Percentiles rank a stretch among this genome's conserved stretches.
Evolutionary conservation across 2,888 invertebrate genomes (phyloP).

Genomic region (Eupeodes latifasciatus): DNA sequence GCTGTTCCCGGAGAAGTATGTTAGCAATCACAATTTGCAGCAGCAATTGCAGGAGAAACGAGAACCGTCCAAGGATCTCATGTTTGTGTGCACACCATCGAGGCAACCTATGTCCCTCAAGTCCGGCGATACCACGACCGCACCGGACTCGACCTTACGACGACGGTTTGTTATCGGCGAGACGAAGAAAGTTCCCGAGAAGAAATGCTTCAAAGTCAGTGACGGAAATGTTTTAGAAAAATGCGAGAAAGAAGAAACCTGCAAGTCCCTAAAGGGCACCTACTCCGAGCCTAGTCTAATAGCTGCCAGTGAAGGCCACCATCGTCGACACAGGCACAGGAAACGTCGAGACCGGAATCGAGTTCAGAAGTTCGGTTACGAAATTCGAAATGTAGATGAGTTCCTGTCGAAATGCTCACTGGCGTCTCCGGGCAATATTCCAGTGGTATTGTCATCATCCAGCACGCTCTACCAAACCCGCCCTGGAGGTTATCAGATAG

Average conservation of each 20-base stretch:
- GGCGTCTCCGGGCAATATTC: constrained; percentile 92
- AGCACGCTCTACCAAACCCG: constrained; percentile 90
- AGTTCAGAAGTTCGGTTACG: constrained; percentile 88
- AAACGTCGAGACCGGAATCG: constrained; percentile 83
- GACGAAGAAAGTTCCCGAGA: constrained; percentile 59
- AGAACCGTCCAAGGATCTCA: constrained; percentile 81
- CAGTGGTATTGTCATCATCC: constrained; percentile 91
- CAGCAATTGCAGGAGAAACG: constrained; percentile 81
- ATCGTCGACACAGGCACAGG: constrained; percentile 82
- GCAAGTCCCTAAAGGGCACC: constrained; percentile 81
- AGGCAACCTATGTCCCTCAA: constrained; percentile 80
- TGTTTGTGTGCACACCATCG: constrained; percentile 83
- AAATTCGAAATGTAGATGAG: constrained; percentile 91
- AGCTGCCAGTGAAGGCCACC: constrained; percentile 82
- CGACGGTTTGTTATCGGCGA: constrained; percentile 66
- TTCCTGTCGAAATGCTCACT: constrained; percentile 92
- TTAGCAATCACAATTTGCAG: constrained; percentile 83
- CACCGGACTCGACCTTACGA: constrained; percentile 75
- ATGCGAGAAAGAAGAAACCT: constrained; percentile 77
- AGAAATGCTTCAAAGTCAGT: constrained; percentile 70
- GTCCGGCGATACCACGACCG: constrained; percentile 77
- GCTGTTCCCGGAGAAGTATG: constrained; percentile 81
- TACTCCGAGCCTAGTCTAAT: constrained; percentile 83
- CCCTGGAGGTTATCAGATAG: constrained; percentile 88
- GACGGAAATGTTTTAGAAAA: constrained; percentile 75